These are phyloP conservation scores for Mergus octosetaceus DNA, from an alignment of 2,797 vertebrate species.

Conservation along the genomic window DNA sequence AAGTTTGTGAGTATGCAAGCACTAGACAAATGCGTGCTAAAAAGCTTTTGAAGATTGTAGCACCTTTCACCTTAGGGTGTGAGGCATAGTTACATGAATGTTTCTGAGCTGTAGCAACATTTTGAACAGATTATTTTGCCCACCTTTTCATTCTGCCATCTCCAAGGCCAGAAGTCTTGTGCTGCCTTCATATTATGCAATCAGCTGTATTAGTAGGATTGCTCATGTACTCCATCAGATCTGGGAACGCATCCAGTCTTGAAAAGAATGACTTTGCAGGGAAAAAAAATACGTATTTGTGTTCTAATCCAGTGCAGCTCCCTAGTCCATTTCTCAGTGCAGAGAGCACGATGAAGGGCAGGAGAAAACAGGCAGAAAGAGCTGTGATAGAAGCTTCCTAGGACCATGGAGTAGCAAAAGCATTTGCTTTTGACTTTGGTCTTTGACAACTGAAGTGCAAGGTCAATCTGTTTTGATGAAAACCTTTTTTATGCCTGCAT, in stretches of 20 bases:
- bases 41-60: not conserved
- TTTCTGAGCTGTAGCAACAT: not conserved
- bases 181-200: not conserved
- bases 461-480: not conserved
- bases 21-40: not conserved
- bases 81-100: not conserved
- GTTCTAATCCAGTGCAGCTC: not conserved
- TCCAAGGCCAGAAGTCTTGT: not conserved
- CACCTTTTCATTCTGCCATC: not conserved
- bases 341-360: not conserved
- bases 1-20: not conserved
- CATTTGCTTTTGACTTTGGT: not conserved
- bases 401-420: not conserved
- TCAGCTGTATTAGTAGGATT: not conserved
- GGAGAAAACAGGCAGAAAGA: not conserved
- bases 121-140: not conserved
- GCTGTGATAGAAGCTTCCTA: not conserved
- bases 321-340: not conserved
- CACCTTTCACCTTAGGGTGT: not conserved
- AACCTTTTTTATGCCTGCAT: not conserved
- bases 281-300: not conserved
- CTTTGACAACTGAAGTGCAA: not conserved
- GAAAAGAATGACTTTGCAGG: slow-evolving; percentile 9
- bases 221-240: not conserved
- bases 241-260: not conserved